Percentiles rank a stretch among this genome's conserved stretches.
These are phyloP conservation scores for Benthosema pterotum DNA, from an alignment of 2,797 vertebrate species.

Conservation along the genomic window DNA sequence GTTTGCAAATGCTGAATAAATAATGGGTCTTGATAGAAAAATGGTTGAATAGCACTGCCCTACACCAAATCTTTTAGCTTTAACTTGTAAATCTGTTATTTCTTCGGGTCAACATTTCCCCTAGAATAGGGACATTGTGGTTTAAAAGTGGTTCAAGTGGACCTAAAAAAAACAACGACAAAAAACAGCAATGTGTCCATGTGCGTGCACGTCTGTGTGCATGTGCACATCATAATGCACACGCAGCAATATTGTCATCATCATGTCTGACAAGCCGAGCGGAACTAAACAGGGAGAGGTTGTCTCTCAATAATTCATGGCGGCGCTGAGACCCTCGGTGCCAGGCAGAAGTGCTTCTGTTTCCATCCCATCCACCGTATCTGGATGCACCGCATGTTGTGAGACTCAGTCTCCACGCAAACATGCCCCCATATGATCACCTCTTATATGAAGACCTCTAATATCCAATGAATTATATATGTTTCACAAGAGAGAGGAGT, in stretches of 20 bases:
- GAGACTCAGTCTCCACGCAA: neutral
- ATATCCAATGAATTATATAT: too few species aligned
- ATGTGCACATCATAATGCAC: neutral
- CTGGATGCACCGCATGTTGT: neutral
- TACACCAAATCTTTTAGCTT: too few species aligned
- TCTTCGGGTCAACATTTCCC: too few species aligned
- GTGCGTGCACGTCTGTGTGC: neutral
- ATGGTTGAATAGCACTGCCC: too few species aligned
- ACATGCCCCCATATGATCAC: neutral
- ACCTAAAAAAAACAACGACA: too few species aligned
- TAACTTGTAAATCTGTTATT: too few species aligned
- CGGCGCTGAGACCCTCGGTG: slow-evolving; percentile 12
- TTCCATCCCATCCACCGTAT: slow-evolving; percentile 7
- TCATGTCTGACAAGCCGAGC: slow-evolving; percentile 26
- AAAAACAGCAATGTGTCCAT: neutral
- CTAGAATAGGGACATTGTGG: too few species aligned
- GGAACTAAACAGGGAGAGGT: slow-evolving; percentile 38
- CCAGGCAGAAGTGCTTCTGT: slow-evolving; percentile 6
- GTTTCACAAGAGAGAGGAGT: too few species aligned
- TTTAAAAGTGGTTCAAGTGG: too few species aligned
- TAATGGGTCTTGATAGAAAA: too few species aligned
- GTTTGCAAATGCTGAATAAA: too few species aligned
- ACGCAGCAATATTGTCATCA: slow-evolving; percentile 13
- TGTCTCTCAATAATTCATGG: slow-evolving; percentile 53
- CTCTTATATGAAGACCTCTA: too few species aligned